These are phyloP conservation scores for Tokudaia tokunoshimensis DNA, from an alignment of 2,797 vertebrate genomes.

Conservation along the genomic window DNA sequence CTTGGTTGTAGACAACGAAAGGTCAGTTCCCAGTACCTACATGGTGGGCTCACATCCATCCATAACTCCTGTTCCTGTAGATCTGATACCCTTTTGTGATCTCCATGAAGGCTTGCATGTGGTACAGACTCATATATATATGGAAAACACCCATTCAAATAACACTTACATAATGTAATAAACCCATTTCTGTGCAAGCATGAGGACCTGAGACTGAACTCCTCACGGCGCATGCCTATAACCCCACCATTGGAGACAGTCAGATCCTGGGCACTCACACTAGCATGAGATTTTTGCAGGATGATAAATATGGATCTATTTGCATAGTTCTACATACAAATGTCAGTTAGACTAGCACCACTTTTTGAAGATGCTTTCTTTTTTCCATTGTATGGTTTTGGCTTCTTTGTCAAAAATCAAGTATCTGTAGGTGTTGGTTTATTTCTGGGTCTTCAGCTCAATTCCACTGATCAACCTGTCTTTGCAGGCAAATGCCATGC, in stretches of 20 bases:
- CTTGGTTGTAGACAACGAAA: not conserved
- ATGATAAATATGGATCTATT: too few species aligned
- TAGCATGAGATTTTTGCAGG: not conserved
- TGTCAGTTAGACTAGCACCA: not conserved
- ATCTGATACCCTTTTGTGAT: not conserved
- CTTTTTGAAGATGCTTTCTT: not conserved
- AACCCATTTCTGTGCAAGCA: not conserved
- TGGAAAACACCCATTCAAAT: not conserved
- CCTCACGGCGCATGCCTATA: not conserved
- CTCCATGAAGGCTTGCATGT: not conserved
- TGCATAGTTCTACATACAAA: not conserved
- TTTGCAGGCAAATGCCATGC: not conserved
- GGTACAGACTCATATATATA: not conserved
- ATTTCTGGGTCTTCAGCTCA: not conserved
- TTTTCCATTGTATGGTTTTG: not conserved
- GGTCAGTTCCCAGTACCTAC: not conserved
- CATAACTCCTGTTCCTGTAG: not conserved
- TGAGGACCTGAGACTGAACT: not conserved
- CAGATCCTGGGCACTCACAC: not conserved
- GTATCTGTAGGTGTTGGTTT: not conserved
- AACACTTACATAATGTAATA: not conserved
- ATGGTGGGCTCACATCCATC: not conserved
- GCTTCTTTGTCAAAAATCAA: too few species aligned
- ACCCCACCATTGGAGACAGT: not conserved
- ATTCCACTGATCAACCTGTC: not conserved